A percentile compares a stretch with the other conserved stretches of the same genome.
Conservation (phyloP, 2,797 vertebrate species). For the Enteromius unitaeniatus region DNA sequence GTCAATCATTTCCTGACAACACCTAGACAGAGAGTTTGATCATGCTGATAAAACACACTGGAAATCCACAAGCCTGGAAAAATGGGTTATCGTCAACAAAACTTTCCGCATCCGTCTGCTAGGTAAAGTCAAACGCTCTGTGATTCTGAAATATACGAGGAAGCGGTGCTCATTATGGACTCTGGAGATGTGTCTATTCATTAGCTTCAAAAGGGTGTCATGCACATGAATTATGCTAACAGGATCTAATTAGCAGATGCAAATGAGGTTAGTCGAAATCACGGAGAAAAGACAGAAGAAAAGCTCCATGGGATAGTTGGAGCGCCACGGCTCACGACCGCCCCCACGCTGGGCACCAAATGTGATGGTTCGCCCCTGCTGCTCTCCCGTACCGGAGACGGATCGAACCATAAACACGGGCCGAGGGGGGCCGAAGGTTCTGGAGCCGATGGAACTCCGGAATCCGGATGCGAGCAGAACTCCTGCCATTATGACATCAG, state of each 20-base stretch:
- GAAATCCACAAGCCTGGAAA: background rate
- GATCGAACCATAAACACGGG: constrained; percentile 81
- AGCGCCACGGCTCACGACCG: constrained; percentile 84
- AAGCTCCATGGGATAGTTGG: constrained; percentile 87
- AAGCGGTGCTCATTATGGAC: constrained; percentile 80
- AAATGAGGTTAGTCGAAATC: constrained; percentile 87
- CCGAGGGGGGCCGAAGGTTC: constrained; percentile 61
- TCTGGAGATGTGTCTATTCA: constrained; percentile 88
- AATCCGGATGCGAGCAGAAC: constrained; percentile 79
- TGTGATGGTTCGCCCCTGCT: constrained; percentile 88
- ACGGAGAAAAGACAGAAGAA: constrained; percentile 83
- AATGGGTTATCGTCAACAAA: background rate
- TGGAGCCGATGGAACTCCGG: constrained; percentile 76
- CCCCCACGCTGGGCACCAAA: constrained; percentile 86
- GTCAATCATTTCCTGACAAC: background rate
- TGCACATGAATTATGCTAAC: constrained; percentile 90
- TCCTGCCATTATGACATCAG: constrained; percentile 82
- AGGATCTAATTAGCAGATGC: constrained; percentile 89
- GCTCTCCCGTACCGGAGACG: constrained; percentile 80
- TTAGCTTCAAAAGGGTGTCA: constrained; percentile 87
- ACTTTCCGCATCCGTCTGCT: background rate
- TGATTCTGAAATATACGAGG: constrained; percentile 54
- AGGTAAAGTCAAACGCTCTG: background rate
- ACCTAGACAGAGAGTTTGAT: background rate
- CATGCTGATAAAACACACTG: background rate